Evolutionary conservation across 2,113 vertebrate species (phyloP).

Genomic region (Campylorhamphus procurvoides): DNA sequence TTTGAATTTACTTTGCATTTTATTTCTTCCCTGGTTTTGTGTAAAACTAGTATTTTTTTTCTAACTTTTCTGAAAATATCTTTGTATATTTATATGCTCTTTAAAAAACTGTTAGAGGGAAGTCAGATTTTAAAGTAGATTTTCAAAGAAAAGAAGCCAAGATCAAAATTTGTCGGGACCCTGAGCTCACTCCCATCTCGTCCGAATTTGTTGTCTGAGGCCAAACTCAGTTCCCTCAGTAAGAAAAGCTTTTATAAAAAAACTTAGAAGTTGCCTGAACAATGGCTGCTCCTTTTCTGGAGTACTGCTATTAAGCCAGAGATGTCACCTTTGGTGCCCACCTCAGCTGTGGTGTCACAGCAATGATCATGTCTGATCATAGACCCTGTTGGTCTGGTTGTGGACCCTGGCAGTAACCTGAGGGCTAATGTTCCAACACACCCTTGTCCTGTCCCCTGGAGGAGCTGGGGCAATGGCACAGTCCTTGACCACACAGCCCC

Average conservation of each 20-base stretch:
- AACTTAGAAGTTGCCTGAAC: neutral
- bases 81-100: neutral
- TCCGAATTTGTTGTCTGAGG: neutral
- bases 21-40: neutral
- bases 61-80: neutral
- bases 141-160: neutral
- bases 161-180: neutral
- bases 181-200: neutral
- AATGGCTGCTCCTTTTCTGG: neutral
- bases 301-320: neutral
- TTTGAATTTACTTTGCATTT: neutral
- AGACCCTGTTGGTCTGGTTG: neutral
- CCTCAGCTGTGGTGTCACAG: neutral
- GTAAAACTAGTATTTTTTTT: neutral
- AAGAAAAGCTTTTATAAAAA: neutral
- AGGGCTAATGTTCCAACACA: accelerated
- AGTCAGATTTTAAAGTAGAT: neutral
- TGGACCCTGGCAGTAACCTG: neutral
- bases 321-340: neutral
- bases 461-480: accelerated
- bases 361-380: accelerated
- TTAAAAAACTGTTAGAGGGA: neutral
- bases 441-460: neutral
- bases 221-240: neutral
- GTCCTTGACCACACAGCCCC: neutral